Evolutionary conservation across 2,797 vertebrate species (phyloP).

Genomic region (Danio aesculapii): DNA sequence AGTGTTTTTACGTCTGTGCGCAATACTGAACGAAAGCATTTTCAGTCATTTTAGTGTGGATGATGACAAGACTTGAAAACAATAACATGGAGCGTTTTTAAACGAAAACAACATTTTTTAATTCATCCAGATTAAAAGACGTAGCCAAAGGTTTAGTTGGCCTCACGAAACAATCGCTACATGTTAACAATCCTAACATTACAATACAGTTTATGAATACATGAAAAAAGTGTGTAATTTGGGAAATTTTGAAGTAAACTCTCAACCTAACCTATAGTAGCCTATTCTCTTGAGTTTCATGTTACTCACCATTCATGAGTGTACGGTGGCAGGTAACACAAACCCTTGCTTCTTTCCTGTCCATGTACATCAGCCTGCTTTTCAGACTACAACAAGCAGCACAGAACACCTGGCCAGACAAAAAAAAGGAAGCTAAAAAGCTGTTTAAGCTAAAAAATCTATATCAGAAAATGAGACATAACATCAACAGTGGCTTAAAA

Average conservation of each 20-base stretch:
- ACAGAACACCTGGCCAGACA: slow-evolving; percentile 91
- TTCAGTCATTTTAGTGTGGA: too few species aligned
- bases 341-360: slow-evolving; percentile 94
- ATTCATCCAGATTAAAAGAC: too few species aligned
- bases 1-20: too few species aligned
- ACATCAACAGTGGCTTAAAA: neutral
- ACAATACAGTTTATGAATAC: too few species aligned
- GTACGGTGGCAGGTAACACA: slow-evolving; percentile 95
- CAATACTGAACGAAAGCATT: too few species aligned
- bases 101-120: too few species aligned
- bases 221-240: neutral
- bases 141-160: neutral
- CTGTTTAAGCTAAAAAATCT: too few species aligned
- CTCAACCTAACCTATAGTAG: neutral
- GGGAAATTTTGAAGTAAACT: slow-evolving; percentile 4
- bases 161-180: too few species aligned
- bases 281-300: neutral
- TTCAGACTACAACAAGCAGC: slow-evolving; percentile 94
- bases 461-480: neutral
- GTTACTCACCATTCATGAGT: slow-evolving; percentile 88
- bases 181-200: too few species aligned
- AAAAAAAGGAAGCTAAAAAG: too few species aligned
- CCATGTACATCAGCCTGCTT: slow-evolving; percentile 94
- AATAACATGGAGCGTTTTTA: too few species aligned
- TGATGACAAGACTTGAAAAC: too few species aligned